Base-by-base conservation (phyloP, 2,797 vertebrate genomes). In the Amniataba percoides region DNA sequence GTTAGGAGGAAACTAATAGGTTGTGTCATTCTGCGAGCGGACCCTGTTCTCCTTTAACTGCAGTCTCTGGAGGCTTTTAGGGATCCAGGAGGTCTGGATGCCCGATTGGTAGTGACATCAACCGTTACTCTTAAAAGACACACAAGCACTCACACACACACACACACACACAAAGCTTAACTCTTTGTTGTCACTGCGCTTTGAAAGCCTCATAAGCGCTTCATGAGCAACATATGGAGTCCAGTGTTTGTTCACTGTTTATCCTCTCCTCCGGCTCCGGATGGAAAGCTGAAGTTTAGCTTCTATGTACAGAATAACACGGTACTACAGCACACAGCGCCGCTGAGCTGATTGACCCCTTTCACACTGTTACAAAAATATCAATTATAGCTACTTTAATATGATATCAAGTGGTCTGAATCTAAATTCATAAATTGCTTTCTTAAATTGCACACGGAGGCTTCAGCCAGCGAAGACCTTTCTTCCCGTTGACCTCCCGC, bases 391-490 rank as follows among this genome's bases (percentile, higher is more conserved):
- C 34, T 36, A 36, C 34, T 36, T 36, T 36, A 36, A 36, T 36
- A 36, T 36, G 7, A 36, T 36, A 36, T 36, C 34, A 36, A 7
- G 1, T 3, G 27, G 34, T 36, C 34, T 36, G 34, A 5, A 70
- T 36, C 49, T n/a, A 53, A 46, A 40, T 21, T 3, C n/a, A 21
- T 68, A 10, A 39, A 66, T 51, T n/a, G n/a, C n/a, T n/a, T n/a
- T n/a, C n/a, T n/a, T 27, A 49, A 40, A 53, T 48, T 34, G 43
- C 51, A 27, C n/a, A 25, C 6, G 2, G 70, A 12, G n/a, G 14
- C 48, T 59, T 16, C 55, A 72, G 78, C 68, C 14, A 53, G 56
- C 1, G 25, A 42, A 60, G 75, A 72, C 67, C 10, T 60, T 81
- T 71, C 27, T 36, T 43, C n/a, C 65, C n/a, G 18, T 23, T 78